Percentiles rank a stretch among this genome's conserved stretches.
phyloP scores from a whole-genome alignment of 2,888 invertebrate genomes.

The Cephus pygmeus region DNA sequence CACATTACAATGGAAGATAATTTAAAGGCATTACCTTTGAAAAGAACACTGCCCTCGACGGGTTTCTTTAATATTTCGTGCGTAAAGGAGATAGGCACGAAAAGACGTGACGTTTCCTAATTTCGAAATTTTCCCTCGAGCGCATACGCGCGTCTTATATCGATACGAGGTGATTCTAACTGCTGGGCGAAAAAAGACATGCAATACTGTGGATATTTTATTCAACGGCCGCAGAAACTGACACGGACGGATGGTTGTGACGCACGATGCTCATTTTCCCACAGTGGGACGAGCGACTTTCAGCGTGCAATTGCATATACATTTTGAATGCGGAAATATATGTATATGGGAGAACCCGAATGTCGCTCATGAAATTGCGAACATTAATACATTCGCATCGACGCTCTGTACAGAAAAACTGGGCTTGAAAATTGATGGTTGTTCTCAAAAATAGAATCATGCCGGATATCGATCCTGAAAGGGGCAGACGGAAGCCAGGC shows the following conservation, averaged over 20 bases:
- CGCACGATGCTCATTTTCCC: constrained; percentile 30
- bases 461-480: background rate
- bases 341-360: background rate
- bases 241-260: constrained; percentile 25
- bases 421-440: background rate
- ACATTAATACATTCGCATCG: background rate
- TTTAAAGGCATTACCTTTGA: background rate
- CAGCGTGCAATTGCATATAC: constrained; percentile 24
- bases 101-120: background rate
- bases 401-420: background rate
- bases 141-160: background rate
- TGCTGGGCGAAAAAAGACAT: constrained; percentile 5
- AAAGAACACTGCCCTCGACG: background rate
- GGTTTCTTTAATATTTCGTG: background rate
- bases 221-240: constrained; percentile 25
- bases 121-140: background rate
- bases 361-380: background rate
- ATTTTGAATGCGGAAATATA: constrained; percentile 28
- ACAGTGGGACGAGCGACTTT: constrained; percentile 30
- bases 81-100: background rate
- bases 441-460: background rate
- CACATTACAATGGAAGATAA: background rate
- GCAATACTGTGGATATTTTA: constrained; percentile 29
- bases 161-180: constrained; percentile 1
- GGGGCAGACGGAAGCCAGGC: background rate